Base-by-base conservation (phyloP, 2,888 invertebrate species). In the Leucania comma region DNA sequence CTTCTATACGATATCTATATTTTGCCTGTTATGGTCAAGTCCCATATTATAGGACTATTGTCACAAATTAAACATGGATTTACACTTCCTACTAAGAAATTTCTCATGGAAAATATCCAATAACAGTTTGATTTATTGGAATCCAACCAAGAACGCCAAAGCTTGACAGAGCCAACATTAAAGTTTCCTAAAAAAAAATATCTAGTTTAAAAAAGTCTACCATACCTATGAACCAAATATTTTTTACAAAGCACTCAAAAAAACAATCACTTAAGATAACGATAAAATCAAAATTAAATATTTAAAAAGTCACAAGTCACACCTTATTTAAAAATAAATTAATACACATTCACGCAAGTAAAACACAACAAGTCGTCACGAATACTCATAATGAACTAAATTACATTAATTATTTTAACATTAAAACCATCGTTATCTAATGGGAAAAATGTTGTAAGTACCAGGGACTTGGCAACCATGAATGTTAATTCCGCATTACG, bases 351-450 rank as follows among this genome's bases (percentile, higher is more conserved):
- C 29, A 17, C 56, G 17, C 26, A 32, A 38, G 14, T 57, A 17
- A 26, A 42, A 46, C 22, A 14, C 60, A 17, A 24, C 46, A 35
- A 3, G 22, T 66, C 42, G 14, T 8, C 24, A 35, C 60, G 20
- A 60, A 22, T 26, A 38, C 63, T 46, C 10, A 12, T 42, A 63
- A 58, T 57, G 22, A 70, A 80, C 70, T 75, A 67, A 14, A 75
- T 58, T 22, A n/a, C 17, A 24, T 63, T 20, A 42, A 70, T 70
- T 29, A 61, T 53, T 80, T 42, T 57, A 46, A 50, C 60, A 63
- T 59, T 80, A 42, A 29, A 63, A 9, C 50, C 0, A 24, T 61
- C 66, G 63, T 76, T 80, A 78, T 80, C 78, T 75, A 80, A 70
- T 64, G 48, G 81, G 78, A 58, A 78, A 74, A 70, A 80, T 66